Evolutionary conservation across 2,113 vertebrate species (phyloP).

Genomic region (Menura novaehollandiae): DNA sequence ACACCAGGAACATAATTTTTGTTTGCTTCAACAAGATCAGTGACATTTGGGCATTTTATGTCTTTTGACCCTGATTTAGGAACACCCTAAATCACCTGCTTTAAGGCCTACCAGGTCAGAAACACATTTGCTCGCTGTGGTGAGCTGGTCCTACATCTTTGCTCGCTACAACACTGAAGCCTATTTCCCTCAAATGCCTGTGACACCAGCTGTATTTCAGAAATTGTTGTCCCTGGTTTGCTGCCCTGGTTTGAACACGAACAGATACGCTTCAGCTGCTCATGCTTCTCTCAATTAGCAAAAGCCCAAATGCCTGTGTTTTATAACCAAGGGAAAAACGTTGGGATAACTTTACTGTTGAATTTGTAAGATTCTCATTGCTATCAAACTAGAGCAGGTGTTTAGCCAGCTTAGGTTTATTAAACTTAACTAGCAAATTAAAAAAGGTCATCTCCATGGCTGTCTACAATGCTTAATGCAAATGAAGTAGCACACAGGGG

Average conservation of each 20-base stretch:
- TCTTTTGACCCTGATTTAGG: neutral
- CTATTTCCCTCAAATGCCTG: neutral
- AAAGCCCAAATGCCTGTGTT: neutral
- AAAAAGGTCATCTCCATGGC: neutral
- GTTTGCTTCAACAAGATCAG: neutral
- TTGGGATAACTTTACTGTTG: neutral
- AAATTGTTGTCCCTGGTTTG: neutral
- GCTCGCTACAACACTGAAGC: neutral
- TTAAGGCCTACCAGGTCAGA: neutral
- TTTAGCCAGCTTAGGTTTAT: neutral
- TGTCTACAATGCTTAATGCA: neutral
- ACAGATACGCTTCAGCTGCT: neutral
- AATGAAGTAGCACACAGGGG: neutral
- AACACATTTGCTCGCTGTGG: neutral
- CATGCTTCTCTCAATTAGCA: neutral
- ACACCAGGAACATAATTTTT: neutral
- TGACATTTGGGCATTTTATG: neutral
- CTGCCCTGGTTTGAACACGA: neutral
- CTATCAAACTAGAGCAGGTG: neutral
- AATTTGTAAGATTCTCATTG: neutral
- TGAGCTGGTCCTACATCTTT: neutral
- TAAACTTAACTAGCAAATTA: neutral
- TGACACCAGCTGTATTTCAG: neutral
- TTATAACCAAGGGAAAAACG: neutral
- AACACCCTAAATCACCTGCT: neutral